A percentile compares a stretch with the other conserved stretches of the same genome.
These are phyloP conservation scores for Vicugna pacos DNA, from an alignment of 2,113 vertebrate species.

Conservation along the genomic window DNA sequence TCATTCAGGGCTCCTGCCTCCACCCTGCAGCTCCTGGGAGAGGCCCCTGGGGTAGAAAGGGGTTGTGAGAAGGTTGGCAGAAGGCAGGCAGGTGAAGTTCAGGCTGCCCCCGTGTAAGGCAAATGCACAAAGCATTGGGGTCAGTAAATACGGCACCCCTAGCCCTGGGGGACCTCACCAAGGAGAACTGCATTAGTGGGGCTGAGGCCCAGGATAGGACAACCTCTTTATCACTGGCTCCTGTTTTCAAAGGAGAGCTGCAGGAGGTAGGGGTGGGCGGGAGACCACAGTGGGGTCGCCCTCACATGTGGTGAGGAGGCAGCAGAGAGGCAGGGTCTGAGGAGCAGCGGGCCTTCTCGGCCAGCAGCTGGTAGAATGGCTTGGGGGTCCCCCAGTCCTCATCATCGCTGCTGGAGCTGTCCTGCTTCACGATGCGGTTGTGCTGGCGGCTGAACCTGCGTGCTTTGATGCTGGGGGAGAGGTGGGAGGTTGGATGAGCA, in stretches of 20 bases:
- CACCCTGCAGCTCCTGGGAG: not conserved
- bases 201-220: not conserved
- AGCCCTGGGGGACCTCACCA: rapidly evolving
- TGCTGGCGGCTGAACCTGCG: conserved; percentile 84
- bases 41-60: not conserved
- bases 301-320: not conserved
- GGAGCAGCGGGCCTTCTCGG: conserved; percentile 8
- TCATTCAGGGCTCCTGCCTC: not conserved
- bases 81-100: not conserved
- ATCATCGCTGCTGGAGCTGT: conserved; percentile 60
- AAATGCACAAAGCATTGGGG: not conserved
- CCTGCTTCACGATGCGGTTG: conserved; percentile 83
- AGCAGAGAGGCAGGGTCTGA: too few species aligned
- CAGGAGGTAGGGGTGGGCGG: not conserved
- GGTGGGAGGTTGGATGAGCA: rapidly evolving
- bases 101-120: too few species aligned
- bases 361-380: conserved; percentile 83
- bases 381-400: conserved; percentile 71
- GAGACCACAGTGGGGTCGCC: too few species aligned
- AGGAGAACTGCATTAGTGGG: not conserved
- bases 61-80: not conserved
- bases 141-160: not conserved
- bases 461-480: conserved; percentile 79
- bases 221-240: not conserved
- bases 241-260: not conserved